Evolutionary conservation across 1,140 invertebrate genomes (phyloP), one percentile per base, ranked within the genome.

Genomic region (Euura saliciscinereae): DNA sequence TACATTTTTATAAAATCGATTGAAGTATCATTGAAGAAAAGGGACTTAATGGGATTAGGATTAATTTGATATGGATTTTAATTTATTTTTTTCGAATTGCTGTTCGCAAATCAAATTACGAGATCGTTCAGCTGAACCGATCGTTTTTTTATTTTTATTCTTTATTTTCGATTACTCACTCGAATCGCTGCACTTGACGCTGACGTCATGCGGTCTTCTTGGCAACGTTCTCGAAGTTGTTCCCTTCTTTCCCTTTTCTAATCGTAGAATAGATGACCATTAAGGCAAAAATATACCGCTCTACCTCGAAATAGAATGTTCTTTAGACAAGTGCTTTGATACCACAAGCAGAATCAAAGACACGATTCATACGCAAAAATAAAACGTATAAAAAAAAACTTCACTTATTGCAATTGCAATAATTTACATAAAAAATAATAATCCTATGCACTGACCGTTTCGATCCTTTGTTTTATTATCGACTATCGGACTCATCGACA

Each of bases 241-340:
- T 59, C 51, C 51, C 51, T 59, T 59, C 51, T 59, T 59, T 59
- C 51, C 51, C 51, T 59, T 59, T 59, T 59, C 51, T 59, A 59
- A 59, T 59, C 51, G 51, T 59, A n/a, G 51, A 59, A 59, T 59
- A 59, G 51, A 59, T 59, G 51, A 59, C 51, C 51, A 59, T 59
- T 59, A 59, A 59, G 13, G 51, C 51, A 59, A 59, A 59, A 59
- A 59, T 59, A 59, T 59, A 59, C 28, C 28, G 28, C 28, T 28
- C 28, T n/a, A 59, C 51, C 51, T 59, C 51, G 51, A 59, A 59
- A 59, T 59, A 59, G 51, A 59, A 59, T 59, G 8, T 11, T 59
- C 13, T 11, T n/a, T 59, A 28, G 0, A 28, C 28, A 28, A 28
- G 28, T 28, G 28, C 28, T 28, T 28, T 28, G 28, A 28, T 28